Conservation (phyloP, 2,113 vertebrate genomes). For the Mesocricetus auratus region DNA sequence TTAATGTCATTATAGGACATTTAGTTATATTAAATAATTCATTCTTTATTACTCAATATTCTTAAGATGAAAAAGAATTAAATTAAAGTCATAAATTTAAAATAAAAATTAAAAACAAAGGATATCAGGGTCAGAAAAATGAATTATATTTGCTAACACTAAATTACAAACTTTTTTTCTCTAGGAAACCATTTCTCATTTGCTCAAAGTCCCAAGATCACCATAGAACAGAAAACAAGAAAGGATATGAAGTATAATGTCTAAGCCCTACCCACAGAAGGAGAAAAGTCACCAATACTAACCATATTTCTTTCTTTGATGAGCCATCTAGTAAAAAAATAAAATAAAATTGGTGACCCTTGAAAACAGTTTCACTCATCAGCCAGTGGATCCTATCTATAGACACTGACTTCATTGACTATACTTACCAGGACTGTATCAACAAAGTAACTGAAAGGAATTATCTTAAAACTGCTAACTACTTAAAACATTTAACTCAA, state of each 20-base stretch:
- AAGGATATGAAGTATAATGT: neutral
- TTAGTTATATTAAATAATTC: constrained; percentile 24
- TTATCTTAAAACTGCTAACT: constrained; percentile 36
- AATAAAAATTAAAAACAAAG: constrained; percentile 24
- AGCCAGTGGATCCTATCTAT: constrained; percentile 22
- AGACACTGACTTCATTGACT: neutral
- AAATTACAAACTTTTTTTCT: neutral
- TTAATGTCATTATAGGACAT: neutral
- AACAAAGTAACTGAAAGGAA: neutral
- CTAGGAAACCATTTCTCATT: neutral
- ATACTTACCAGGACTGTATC: constrained; percentile 32
- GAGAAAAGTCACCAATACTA: neutral
- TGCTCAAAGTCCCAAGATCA: constrained; percentile 31
- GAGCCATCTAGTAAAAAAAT: neutral
- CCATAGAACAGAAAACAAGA: constrained; percentile 7
- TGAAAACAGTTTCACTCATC: constrained; percentile 13
- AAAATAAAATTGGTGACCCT: neutral
- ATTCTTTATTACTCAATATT: neutral
- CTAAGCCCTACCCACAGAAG: constrained; percentile 33
- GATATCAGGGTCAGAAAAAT: constrained; percentile 26
- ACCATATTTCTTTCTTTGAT: constrained; percentile 29
- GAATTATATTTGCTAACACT: constrained; percentile 33
- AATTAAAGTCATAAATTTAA: constrained; percentile 7
- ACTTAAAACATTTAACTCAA: constrained; percentile 51
- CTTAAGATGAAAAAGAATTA: constrained; percentile 38